Percentiles rank a stretch among this genome's conserved stretches.
Conservation (phyloP, 2,888 invertebrate species). For the Caenorhabditis japonica region DNA sequence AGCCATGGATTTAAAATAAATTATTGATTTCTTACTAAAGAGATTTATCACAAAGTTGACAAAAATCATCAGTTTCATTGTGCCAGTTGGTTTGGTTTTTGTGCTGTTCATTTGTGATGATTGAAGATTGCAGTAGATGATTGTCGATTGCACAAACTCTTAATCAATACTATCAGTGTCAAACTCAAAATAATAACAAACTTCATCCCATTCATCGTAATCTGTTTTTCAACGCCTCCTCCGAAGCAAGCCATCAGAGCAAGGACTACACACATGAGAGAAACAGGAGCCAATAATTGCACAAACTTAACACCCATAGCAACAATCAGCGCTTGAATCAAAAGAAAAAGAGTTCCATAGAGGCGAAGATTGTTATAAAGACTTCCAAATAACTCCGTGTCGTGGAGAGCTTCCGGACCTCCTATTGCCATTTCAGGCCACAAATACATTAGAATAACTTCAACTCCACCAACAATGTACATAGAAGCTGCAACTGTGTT, state of each 20-base stretch:
- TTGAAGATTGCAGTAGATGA: conserved; percentile 82
- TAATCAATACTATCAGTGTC: too few species aligned
- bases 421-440: conserved; percentile 73
- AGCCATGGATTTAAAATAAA: too few species aligned
- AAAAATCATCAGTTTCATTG: conserved; percentile 77
- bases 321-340: conserved; percentile 91
- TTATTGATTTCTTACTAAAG: too few species aligned
- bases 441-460: conserved; percentile 76
- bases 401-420: conserved; percentile 70
- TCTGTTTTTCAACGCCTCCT: conserved; percentile 88
- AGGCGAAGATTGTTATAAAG: conserved; percentile 99
- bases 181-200: conserved; percentile 79
- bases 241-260: conserved; percentile 95
- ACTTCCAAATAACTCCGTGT: conserved; percentile 68
- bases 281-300: conserved; percentile 96
- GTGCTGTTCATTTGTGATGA: conserved; percentile 50
- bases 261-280: conserved; percentile 93
- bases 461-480: conserved; percentile 90
- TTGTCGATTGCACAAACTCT: conserved; percentile 91
- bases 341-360: conserved; percentile 90
- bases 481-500: conserved; percentile 98
- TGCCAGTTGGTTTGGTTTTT: conserved; percentile 42
- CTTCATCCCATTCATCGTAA: conserved; percentile 89
- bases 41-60: conserved; percentile 82
- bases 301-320: conserved; percentile 94